These are phyloP conservation scores for Cyanoderma ruficeps DNA, from an alignment of 2,113 vertebrate species.

Conservation along the genomic window DNA sequence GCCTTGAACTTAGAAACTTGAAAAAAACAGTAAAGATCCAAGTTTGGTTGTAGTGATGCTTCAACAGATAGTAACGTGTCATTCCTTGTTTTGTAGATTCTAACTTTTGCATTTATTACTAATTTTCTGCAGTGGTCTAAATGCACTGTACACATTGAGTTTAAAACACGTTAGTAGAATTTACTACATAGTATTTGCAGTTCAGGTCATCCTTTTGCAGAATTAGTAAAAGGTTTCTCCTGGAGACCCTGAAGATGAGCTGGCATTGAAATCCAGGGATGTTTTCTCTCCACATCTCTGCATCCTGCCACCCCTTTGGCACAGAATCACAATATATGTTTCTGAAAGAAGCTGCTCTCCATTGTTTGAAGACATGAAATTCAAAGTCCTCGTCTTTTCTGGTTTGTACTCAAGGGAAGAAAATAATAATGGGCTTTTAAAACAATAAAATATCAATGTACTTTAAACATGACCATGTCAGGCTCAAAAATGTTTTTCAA, in stretches of 20 bases:
- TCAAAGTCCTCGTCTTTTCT: conserved; percentile 57
- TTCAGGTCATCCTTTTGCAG: conserved; percentile 18
- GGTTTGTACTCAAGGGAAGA: conserved; percentile 26
- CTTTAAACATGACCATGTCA: conserved; percentile 55
- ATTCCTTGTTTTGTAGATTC: conserved; percentile 48
- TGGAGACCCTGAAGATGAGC: background rate
- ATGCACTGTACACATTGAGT: background rate
- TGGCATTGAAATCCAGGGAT: background rate
- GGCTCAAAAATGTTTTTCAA: conserved; percentile 64
- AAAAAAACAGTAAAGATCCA: background rate
- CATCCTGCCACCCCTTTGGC: background rate
- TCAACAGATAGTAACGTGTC: conserved; percentile 45
- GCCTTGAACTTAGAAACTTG: background rate
- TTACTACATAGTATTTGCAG: background rate
- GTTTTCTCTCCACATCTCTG: background rate
- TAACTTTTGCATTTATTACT: conserved; percentile 63
- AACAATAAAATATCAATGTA: conserved; percentile 51
- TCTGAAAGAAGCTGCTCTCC: conserved; percentile 34
- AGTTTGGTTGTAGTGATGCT: background rate
- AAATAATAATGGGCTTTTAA: background rate
- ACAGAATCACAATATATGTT: background rate
- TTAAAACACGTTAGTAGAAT: conserved; percentile 20
- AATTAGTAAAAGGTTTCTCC: conserved; percentile 1
- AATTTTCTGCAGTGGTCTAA: conserved; percentile 54
- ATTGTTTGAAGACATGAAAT: conserved; percentile 58